A percentile compares a stretch with the other conserved stretches of the same genome.
phyloP scores from a whole-genome alignment of 2,113 vertebrate species.

The Pavo muticus region DNA sequence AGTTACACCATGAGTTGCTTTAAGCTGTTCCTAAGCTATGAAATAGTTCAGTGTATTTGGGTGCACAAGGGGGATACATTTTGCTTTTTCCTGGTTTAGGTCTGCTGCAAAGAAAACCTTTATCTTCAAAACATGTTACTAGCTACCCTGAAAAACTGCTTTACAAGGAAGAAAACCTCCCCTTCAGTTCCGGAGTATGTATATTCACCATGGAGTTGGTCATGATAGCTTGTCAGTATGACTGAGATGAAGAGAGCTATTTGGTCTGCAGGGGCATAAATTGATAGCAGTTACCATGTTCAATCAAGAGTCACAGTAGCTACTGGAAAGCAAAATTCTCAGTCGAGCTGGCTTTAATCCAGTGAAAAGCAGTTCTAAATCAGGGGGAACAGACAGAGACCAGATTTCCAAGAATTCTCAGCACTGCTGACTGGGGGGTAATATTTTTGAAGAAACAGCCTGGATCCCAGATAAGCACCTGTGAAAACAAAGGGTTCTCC shows the following conservation, averaged over 20 bases:
- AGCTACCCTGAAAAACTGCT: constrained; percentile 29
- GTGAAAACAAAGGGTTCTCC: constrained; percentile 44
- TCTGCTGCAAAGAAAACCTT: neutral
- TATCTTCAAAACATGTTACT: neutral
- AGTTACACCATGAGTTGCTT: constrained; percentile 26
- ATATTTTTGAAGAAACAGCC: neutral
- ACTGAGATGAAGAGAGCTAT: constrained; percentile 41
- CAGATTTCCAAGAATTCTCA: neutral
- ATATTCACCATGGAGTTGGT: constrained; percentile 12
- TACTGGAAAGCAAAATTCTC: neutral
- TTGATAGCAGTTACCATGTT: constrained; percentile 22
- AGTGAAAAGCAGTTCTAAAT: neutral
- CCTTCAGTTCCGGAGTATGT: neutral
- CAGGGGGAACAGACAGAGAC: neutral
- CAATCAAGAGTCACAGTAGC: neutral
- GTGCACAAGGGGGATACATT: neutral
- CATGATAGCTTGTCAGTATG: constrained; percentile 26
- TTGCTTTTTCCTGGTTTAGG: neutral
- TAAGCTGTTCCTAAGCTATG: neutral
- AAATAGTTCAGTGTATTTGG: neutral
- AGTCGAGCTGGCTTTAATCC: neutral
- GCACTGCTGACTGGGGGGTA: neutral
- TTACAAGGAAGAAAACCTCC: neutral
- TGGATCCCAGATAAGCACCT: neutral
- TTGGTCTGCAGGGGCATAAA: constrained; percentile 55